Evolutionary conservation across 1,140 invertebrate genomes (phyloP), one percentile per base, ranked within the genome.

Genomic region (Calephelis virginiensis): DNA sequence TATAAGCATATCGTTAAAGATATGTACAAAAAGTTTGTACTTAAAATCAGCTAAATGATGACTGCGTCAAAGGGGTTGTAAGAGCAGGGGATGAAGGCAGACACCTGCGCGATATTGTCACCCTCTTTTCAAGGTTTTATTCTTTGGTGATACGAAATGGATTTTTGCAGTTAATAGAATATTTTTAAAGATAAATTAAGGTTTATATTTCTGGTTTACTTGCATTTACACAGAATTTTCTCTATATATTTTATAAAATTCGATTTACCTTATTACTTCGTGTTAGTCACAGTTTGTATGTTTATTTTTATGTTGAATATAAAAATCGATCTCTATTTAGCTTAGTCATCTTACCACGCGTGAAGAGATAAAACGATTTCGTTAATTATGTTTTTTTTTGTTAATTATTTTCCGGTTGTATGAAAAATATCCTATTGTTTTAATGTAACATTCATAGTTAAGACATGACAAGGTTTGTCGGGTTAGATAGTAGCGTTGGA

Each of bases 71-170:
- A 70, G 70, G 73, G 73, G 73, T 61, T 72, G 63, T 68, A 59
- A 75, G 73, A 67, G 70, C 66, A 63, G 65, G 70, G 71, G 69
- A 62, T 67, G 69, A 61, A 53, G 71, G 60, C 64, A 70, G 68
- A 71, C 74, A 75, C 74, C 71, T 73, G 71, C 72, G 66, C 67
- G 70, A 62, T 71, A 73, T 73, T 67, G 67, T 71, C 71, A 75
- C 71, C 71, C 71, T 68, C 65, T 61, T 69, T 65, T 65, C 71
- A 69, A 75, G 71, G 71, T 75, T 75, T 71, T 69, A 73, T 65
- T 69, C 66, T 63, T 63, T 49, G 67, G 65, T 48, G 40, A 50
- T 64, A 50, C 49, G 50, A 53, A 64, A 64, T 64, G 49, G 48
- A 64, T 43, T 53, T 28, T 50, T 50, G 50, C 63, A 43, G 49